Evolutionary conservation across 2,797 vertebrate genomes (phyloP).

Genomic region (Gouania willdenowi): DNA sequence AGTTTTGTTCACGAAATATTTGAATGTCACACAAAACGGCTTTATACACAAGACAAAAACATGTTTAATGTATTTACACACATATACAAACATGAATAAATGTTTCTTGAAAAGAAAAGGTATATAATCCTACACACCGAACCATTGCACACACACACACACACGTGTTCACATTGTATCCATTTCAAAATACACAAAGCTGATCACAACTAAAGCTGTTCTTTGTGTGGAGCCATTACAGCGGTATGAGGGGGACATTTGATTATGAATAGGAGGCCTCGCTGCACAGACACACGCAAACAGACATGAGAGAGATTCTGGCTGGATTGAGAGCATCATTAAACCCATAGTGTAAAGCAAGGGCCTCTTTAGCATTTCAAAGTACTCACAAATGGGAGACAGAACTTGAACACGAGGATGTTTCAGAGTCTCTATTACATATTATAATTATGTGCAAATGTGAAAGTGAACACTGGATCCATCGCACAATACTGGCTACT

Average conservation of each 20-base stretch:
- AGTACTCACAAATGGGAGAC: conserved; percentile 26
- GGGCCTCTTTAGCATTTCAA: conserved; percentile 71
- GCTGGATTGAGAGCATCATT: conserved; percentile 35
- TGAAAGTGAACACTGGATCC: conserved; percentile 25
- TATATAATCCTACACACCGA: neutral
- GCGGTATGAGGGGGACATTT: conserved; percentile 37
- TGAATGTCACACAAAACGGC: neutral
- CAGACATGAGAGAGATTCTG: conserved; percentile 40
- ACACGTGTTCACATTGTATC: neutral
- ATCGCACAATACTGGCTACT: conserved; percentile 9
- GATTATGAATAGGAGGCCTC: conserved; percentile 26
- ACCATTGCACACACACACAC: neutral
- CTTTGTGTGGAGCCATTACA: conserved; percentile 27
- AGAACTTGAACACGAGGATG: conserved; percentile 15
- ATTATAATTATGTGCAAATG: conserved; percentile 55
- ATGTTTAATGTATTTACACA: too few relatives aligned
- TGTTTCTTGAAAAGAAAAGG: conserved; percentile 7
- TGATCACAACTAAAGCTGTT: conserved; percentile 14
- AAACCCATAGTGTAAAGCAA: conserved; percentile 8
- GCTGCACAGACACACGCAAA: conserved; percentile 17
- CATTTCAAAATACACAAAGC: conserved; percentile 39
- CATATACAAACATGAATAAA: conserved; percentile 3
- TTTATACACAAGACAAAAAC: neutral
- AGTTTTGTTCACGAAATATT: neutral
- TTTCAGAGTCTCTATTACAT: conserved; percentile 31